A percentile compares a stretch with the other conserved stretches of the same genome.
Conservation (phyloP, 2,113 vertebrate genomes). For the Erpornis zantholeuca region DNA sequence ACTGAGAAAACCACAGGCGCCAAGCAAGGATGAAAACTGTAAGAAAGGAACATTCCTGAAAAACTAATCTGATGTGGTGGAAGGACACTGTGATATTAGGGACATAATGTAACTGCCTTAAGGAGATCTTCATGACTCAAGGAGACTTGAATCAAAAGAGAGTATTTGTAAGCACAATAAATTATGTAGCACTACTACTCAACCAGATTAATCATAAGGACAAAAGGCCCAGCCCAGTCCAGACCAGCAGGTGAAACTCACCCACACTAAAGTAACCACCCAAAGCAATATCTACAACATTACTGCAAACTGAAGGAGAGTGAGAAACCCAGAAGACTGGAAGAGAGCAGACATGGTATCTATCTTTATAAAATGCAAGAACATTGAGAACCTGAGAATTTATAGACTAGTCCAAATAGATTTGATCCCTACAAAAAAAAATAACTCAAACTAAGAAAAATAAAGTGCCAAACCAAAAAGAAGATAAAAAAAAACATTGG, state of each 20-base stretch:
- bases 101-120: not conserved
- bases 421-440: not conserved
- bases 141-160: not conserved
- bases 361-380: not conserved
- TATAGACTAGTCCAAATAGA: not conserved
- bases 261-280: not conserved
- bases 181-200: not conserved
- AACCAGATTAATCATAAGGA: not conserved
- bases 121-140: not conserved
- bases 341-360: not conserved
- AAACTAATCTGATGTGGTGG: not conserved
- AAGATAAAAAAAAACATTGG: not conserved
- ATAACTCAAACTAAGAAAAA: not conserved
- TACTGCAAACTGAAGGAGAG: not conserved
- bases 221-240: not conserved
- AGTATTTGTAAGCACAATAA: not conserved
- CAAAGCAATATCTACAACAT: not conserved
- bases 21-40: not conserved
- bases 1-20: not conserved
- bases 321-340: not conserved
- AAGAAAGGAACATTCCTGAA: not conserved
- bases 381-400: not conserved
- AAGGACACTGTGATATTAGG: not conserved
- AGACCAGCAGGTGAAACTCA: not conserved
- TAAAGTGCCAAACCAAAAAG: rapidly evolving